Evolutionary conservation across 2,113 vertebrate genomes (phyloP), one percentile per base, ranked within the genome.

Genomic region (Eira barbara): DNA sequence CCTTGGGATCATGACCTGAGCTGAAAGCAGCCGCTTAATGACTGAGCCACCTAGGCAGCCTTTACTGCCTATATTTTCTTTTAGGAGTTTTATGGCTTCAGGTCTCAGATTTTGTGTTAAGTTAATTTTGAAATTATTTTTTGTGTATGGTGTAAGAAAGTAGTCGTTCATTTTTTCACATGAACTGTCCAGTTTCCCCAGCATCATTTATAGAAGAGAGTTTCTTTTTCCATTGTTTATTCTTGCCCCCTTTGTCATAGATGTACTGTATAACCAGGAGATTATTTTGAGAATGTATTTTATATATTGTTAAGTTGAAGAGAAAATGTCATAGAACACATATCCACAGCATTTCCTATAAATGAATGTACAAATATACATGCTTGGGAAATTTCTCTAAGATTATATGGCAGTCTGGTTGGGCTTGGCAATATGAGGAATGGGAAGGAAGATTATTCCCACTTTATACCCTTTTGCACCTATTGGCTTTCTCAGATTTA

Each of bases 361-460:
- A 90, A 94, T 36, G n/a, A 84, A 57, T 88, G 69, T 93, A 27
- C 39, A 94, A 14, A 78, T 36, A 78, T 36, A 73, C 20, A 71
- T n/a, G 12, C 71, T 95, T 95, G 78, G 42, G 78, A 93, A 90
- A 59, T 73, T 59, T 49, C 27, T 91, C 47, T 84, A 85, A 94
- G 82, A 91, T 95, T 97, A 25, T 49, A 21, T 45, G 47, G 39
- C 49, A 95, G 10, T 73, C 23, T 73, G 4, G 14, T 61, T 92
- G 27, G 6, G 25, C 23, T 84, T 71, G 25, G 57, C 65, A 84
- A 74, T 93, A 25, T 95, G 57, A 95, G 15, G 18, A 97, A 81
- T 36, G 45, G 39, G 42, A 94, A 96, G 55, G 15, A 94, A 89
- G 39, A 76, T 80, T 84, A 88, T 95, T 94, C n/a, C 36, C 52